phyloP scores from a whole-genome alignment of 2,797 vertebrate genomes.

The Poecilia velifera region DNA sequence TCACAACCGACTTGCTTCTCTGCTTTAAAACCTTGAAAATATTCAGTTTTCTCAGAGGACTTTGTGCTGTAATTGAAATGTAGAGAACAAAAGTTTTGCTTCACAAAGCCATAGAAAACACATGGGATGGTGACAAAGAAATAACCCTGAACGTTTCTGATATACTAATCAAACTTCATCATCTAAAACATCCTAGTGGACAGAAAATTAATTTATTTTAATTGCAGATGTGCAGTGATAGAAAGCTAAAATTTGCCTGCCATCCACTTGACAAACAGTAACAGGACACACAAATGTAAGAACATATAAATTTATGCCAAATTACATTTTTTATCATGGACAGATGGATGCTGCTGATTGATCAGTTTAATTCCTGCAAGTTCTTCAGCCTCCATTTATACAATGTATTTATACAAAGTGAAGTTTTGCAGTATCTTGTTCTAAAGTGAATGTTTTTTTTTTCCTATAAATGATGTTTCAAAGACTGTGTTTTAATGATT shows the following conservation, averaged over 20 bases:
- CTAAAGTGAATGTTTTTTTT: neutral
- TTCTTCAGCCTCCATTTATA: neutral
- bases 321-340: no score
- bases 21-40: neutral
- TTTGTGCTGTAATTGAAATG: slow-evolving; percentile 9
- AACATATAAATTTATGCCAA: neutral
- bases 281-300: neutral
- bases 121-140: slow-evolving; percentile 1
- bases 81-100: slow-evolving; percentile 6
- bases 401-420: neutral
- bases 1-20: slow-evolving; percentile 4
- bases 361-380: neutral
- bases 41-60: slow-evolving; percentile 4
- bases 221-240: neutral
- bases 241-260: slow-evolving; percentile 14
- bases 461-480: neutral
- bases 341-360: neutral
- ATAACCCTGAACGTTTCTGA: slow-evolving; percentile 18
- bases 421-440: neutral
- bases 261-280: slow-evolving; percentile 34
- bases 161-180: slow-evolving; percentile 1
- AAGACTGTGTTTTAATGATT: neutral
- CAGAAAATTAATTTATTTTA: neutral
- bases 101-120: slow-evolving; percentile 12
- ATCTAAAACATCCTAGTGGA: neutral